A percentile compares a stretch with the other conserved stretches of the same genome.
phyloP scores from a whole-genome alignment of 2,797 vertebrate species.

The Melopsittacus undulatus region DNA sequence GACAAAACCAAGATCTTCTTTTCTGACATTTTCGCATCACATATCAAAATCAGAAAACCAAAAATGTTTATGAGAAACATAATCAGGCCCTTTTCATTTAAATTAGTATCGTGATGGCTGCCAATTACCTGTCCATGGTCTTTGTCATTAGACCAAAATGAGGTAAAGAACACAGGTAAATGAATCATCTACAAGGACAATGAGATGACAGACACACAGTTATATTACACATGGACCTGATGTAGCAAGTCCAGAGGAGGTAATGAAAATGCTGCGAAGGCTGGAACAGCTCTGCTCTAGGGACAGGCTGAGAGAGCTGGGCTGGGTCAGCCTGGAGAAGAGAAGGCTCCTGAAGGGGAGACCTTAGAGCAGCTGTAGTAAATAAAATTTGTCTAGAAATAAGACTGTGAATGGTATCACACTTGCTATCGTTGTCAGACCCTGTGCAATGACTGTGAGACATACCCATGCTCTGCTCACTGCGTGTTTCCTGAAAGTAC shows the following conservation, averaged over 20 bases:
- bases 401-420: neutral
- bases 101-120: neutral
- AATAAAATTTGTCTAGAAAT: neutral
- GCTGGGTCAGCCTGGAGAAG: neutral
- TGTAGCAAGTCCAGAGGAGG: neutral
- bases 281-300: neutral
- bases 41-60: neutral
- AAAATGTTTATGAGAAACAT: neutral
- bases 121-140: neutral
- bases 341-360: neutral
- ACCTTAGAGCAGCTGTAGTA: neutral
- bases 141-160: neutral
- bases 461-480: neutral
- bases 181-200: neutral
- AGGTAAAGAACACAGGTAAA: neutral
- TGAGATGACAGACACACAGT: neutral
- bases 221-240: neutral
- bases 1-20: neutral
- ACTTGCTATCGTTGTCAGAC: neutral
- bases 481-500: rapidly evolving
- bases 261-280: neutral
- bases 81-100: neutral
- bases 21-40: neutral
- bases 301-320: neutral
- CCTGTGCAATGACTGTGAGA: neutral